Evolutionary conservation across 37 sponge, comb jelly and placozoan species (phyloP), one percentile per base, ranked within the genome.

Genomic region (Beroe ovata): DNA sequence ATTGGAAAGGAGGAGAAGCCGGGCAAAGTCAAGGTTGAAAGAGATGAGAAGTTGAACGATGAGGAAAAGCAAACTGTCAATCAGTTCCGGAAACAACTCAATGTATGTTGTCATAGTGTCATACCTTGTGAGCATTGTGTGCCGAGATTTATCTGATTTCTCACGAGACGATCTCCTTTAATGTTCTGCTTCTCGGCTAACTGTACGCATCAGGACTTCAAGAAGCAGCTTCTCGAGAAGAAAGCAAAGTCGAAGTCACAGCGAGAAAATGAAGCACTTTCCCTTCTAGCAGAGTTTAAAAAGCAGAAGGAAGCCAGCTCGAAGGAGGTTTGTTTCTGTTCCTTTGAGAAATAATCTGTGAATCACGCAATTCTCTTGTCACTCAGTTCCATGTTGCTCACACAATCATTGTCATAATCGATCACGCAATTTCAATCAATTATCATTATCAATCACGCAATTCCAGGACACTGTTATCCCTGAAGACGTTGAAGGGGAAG

Each of bases 1-100:
- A 77, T 77, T 4, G 84, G 84, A 0, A 77, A 42, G 54, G 84
- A 77, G 38, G 84, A 77, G 18, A 77, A 77, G 54, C 26, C 19
- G 1, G 47, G 41, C 1, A 8, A 40, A 36, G n/a, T 25, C 16
- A 23, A 11, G 26, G 41, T 54, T 21, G 84, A 77, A 4, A 77
- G 41, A 25, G 84, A 77, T 36, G 38, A 18, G 0, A n/a, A 40
- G 39, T 35, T 77, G 26, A 77, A 77, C 28, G 84, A 39, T 3
- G 35, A 33, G 8, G 84, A 77, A 41, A 37, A 39, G n/a, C 16
- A 42, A 22, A 77, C 84, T 41, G 84, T 77, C 22, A 77, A 77
- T 23, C 38, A 77, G 54, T 77, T 77, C 23, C 39, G 84, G 38
- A 14, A 40, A 42, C 16, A 42, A 39, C 47, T 77, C n/a, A 42